Percentiles rank a stretch among this genome's conserved stretches.
Conservation (phyloP, 2,888 invertebrate species). For the Merodon equestris region DNA sequence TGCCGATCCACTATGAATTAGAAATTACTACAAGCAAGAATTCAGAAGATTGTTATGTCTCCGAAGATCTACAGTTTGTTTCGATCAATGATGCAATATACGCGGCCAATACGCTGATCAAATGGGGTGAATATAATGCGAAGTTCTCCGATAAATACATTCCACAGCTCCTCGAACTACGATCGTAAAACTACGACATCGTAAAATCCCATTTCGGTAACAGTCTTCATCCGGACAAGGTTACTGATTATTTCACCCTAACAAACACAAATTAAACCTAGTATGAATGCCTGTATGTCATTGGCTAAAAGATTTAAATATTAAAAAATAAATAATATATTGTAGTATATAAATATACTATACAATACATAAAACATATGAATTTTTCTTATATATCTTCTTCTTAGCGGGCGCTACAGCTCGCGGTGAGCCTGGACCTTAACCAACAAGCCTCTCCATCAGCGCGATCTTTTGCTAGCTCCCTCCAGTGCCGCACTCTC, state of each 20-base stretch:
- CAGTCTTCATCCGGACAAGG: conserved; percentile 14
- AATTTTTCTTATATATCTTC: no score
- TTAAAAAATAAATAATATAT: no score
- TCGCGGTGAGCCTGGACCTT: no score
- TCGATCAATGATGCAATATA: conserved; percentile 12
- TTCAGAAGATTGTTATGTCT: conserved; percentile 24
- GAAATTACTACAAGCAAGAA: conserved; percentile 15
- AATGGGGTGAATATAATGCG: conserved; percentile 9
- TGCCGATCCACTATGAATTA: no score
- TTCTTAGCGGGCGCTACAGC: no score
- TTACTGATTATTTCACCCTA: conserved; percentile 18
- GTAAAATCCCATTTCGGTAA: conserved; percentile 11
- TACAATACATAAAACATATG: no score
- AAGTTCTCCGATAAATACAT: conserved; percentile 1
- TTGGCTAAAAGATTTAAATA: no score
- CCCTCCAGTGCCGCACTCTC: no score
- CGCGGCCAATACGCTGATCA: conserved; percentile 10
- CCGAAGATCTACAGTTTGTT: conserved; percentile 16
- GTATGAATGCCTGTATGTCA: conserved; percentile 19
- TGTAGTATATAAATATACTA: no score
- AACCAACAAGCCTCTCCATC: no score
- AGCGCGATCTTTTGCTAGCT: no score
- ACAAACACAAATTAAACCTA: conserved; percentile 23
- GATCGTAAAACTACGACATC: background rate
- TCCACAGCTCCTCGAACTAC: background rate